Evolutionary conservation across 2,113 vertebrate species (phyloP).

Genomic region (Cyanocitta stelleri): DNA sequence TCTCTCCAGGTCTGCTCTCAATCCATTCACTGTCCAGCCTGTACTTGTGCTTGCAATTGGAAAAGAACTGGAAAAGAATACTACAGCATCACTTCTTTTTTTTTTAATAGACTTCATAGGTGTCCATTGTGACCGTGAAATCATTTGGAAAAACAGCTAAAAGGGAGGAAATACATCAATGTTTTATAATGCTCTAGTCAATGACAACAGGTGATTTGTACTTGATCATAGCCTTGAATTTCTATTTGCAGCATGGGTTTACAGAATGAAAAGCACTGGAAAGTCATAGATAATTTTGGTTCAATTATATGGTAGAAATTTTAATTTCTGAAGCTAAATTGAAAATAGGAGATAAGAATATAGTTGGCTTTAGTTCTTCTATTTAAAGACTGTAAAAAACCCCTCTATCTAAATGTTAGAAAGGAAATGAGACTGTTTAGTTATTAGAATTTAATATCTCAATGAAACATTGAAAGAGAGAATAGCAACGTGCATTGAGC

Average conservation of each 20-base stretch:
- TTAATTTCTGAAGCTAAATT: conserved; percentile 47
- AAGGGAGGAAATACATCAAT: not conserved
- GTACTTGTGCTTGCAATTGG: not conserved
- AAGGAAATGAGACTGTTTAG: conserved; percentile 5
- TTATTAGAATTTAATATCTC: not conserved
- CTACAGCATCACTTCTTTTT: not conserved
- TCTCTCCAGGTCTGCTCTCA: not conserved
- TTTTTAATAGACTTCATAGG: not conserved
- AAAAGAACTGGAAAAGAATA: not conserved
- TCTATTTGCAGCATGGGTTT: not conserved
- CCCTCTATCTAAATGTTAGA: not conserved
- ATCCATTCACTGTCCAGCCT: not conserved
- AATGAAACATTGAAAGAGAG: not conserved
- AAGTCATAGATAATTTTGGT: conserved; percentile 25
- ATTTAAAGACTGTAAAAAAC: not conserved
- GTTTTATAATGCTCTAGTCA: not conserved
- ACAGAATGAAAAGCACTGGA: not conserved
- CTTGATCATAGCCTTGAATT: conserved; percentile 15
- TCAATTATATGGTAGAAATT: conserved; percentile 23
- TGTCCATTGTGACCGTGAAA: not conserved
- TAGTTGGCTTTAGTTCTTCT: not conserved
- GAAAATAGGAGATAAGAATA: conserved; percentile 35
- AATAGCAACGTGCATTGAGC: not conserved
- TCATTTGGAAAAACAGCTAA: not conserved
- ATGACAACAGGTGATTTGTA: not conserved